Conservation (phyloP, 2,113 vertebrate species). For the Phrynosoma blainvillii region DNA sequence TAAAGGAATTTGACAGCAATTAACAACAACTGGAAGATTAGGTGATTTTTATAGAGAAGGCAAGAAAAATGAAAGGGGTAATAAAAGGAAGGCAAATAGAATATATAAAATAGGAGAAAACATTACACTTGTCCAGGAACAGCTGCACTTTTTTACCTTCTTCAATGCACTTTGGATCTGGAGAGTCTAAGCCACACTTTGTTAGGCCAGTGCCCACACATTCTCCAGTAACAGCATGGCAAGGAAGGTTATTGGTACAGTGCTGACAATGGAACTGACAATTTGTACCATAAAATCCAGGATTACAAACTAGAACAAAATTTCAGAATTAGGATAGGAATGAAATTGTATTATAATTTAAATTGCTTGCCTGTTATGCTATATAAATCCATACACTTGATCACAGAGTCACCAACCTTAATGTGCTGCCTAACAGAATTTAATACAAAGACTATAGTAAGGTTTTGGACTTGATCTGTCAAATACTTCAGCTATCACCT, state of each 20-base stretch:
- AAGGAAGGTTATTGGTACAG: slow-evolving; percentile 13
- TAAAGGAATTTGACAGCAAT: too few species aligned
- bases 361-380: too few species aligned
- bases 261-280: slow-evolving; percentile 8
- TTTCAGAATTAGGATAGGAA: slow-evolving; percentile 11
- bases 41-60: background rate
- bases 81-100: background rate
- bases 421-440: too few species aligned
- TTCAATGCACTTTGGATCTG: background rate
- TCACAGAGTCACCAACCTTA: too few species aligned
- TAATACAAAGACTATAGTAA: too few species aligned
- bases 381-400: too few species aligned
- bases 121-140: background rate
- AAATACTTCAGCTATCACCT: too few species aligned
- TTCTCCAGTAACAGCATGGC: slow-evolving; percentile 24
- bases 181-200: slow-evolving; percentile 20
- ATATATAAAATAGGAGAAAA: background rate
- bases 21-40: too few species aligned
- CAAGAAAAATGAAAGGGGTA: background rate
- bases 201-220: slow-evolving; percentile 5
- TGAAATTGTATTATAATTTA: background rate
- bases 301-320: slow-evolving; percentile 17
- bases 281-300: slow-evolving; percentile 29
- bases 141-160: slow-evolving; percentile 19
- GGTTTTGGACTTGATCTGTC: too few species aligned